A percentile compares a stretch with the other conserved stretches of the same genome.
Evolutionary conservation across 2,888 invertebrate species (phyloP).

Genomic region (Diarsia rubi): DNA sequence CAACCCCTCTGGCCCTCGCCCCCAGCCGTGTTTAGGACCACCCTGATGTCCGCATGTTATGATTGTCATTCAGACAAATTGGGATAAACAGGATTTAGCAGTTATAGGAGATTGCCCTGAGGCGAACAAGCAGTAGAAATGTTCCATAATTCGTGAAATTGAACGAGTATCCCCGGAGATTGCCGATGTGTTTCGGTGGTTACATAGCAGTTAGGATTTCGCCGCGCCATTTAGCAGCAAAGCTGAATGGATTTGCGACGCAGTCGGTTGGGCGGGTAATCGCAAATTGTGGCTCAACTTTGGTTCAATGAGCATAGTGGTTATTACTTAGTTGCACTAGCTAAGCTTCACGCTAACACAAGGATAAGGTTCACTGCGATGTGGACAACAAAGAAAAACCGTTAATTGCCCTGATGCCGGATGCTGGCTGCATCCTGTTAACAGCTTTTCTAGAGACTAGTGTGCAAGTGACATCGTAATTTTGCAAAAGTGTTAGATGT

Average conservation of each 20-base stretch:
- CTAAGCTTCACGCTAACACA: background rate
- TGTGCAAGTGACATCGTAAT: background rate
- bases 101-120: background rate
- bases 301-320: constrained; percentile 5
- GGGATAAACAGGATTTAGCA: constrained; percentile 17
- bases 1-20: background rate
- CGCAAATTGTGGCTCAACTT: background rate
- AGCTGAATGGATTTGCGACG: background rate
- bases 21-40: constrained; percentile 9
- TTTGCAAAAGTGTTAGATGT: background rate
- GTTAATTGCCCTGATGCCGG: background rate
- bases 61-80: constrained; percentile 37
- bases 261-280: background rate
- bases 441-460: no score
- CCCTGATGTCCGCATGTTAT: constrained; percentile 27
- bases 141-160: background rate
- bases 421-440: no score
- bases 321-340: background rate
- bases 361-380: background rate
- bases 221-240: background rate
- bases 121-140: background rate
- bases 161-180: background rate
- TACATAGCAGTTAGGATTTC: constrained; percentile 9
- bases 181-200: background rate
- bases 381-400: background rate